These are phyloP conservation scores for Plebejus melissa DNA, from an alignment of 2,888 invertebrate genomes.

Conservation along the genomic window DNA sequence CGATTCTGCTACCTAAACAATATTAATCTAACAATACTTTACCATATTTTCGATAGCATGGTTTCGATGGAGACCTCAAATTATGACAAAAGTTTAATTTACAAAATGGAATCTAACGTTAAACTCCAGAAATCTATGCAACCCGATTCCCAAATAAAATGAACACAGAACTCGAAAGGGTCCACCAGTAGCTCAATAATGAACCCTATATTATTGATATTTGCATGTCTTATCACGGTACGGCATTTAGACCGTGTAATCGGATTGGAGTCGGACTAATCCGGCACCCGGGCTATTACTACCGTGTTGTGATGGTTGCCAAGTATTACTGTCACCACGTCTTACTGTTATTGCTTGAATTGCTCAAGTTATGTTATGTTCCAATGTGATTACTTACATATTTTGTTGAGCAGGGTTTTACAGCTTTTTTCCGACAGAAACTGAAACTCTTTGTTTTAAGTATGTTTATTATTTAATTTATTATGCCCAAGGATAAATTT, in stretches of 20 bases:
- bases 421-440: neutral
- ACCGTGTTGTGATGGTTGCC: neutral
- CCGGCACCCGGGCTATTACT: neutral
- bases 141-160: too few relatives aligned
- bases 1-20: too few relatives aligned
- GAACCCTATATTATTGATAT: neutral
- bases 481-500: too few relatives aligned
- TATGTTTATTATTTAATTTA: neutral
- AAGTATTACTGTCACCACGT: neutral
- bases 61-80: too few relatives aligned
- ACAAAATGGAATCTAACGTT: too few relatives aligned
- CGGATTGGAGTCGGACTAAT: neutral
- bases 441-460: neutral
- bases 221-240: neutral
- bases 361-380: neutral
- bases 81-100: too few relatives aligned
- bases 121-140: too few relatives aligned
- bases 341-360: neutral
- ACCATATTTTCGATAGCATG: too few relatives aligned
- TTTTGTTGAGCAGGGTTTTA: neutral
- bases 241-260: neutral
- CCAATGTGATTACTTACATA: neutral
- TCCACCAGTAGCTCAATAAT: neutral
- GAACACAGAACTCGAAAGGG: too few relatives aligned
- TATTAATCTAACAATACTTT: too few relatives aligned